These are phyloP conservation scores for Morone saxatilis DNA, from an alignment of 2,113 vertebrate species.

Conservation along the genomic window DNA sequence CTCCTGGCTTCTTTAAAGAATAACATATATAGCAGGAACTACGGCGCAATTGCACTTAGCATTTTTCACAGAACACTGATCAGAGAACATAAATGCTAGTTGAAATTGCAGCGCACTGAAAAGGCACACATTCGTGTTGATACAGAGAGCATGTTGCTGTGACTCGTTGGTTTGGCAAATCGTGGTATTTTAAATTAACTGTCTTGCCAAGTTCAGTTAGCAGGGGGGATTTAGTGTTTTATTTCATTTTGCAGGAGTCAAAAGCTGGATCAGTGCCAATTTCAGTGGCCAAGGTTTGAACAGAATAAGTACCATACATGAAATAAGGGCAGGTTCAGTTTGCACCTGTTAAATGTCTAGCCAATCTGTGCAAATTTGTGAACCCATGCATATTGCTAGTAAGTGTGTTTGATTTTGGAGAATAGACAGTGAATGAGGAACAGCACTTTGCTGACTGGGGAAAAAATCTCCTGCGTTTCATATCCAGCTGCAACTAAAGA, in stretches of 20 bases:
- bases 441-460: neutral
- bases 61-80: constrained; percentile 11
- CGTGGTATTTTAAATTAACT: constrained; percentile 27
- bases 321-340: constrained; percentile 28
- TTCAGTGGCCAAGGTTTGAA: constrained; percentile 31
- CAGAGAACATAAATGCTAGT: neutral
- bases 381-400: neutral
- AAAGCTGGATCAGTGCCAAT: constrained; percentile 15
- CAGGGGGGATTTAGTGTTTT: constrained; percentile 24
- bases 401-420: neutral
- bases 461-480: neutral
- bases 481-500: neutral
- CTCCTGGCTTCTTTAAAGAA: constrained; percentile 10
- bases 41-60: constrained; percentile 15
- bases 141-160: constrained; percentile 4
- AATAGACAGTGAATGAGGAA: neutral
- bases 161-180: constrained; percentile 41
- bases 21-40: neutral
- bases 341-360: constrained; percentile 34
- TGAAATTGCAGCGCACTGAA: neutral
- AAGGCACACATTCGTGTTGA: neutral
- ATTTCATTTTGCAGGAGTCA: constrained; percentile 47
- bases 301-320: constrained; percentile 23
- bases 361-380: neutral
- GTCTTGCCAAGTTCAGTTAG: constrained; percentile 30